A percentile compares a stretch with the other conserved stretches of the same genome.
These are phyloP conservation scores for Herpailurus yagouaroundi DNA, from an alignment of 2,113 vertebrate genomes.

Conservation along the genomic window DNA sequence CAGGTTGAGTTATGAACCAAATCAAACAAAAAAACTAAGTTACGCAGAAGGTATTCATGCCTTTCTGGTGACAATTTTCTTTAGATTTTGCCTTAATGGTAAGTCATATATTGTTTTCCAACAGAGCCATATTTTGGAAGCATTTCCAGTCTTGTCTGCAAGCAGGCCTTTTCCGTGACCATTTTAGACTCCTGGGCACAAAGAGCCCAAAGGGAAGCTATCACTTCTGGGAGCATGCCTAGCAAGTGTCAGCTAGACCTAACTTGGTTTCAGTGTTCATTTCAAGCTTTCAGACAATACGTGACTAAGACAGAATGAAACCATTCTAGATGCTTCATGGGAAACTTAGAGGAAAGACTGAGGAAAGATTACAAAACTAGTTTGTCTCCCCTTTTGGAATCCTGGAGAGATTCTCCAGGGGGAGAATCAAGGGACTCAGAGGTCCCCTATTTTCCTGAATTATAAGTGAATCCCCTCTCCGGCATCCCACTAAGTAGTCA, in stretches of 20 bases:
- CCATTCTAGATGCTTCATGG: background rate
- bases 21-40: background rate
- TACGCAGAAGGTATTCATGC: background rate
- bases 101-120: background rate
- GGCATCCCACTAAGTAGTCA: background rate
- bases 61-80: conserved; percentile 22
- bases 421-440: background rate
- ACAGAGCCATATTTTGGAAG: background rate
- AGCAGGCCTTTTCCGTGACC: background rate
- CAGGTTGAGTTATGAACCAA: background rate
- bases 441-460: background rate
- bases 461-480: background rate
- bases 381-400: background rate
- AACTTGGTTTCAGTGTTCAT: conserved; percentile 25
- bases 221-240: background rate
- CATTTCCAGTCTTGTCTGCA: background rate
- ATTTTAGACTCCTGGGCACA: background rate
- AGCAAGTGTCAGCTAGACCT: background rate
- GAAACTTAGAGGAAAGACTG: background rate
- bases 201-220: background rate
- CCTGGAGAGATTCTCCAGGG: background rate
- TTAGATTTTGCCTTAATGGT: background rate
- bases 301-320: background rate
- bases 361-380: background rate
- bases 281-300: background rate